Evolutionary conservation across 1,140 invertebrate species (phyloP), one percentile per base, ranked within the genome.

Genomic region (Drosophila lowei): DNA sequence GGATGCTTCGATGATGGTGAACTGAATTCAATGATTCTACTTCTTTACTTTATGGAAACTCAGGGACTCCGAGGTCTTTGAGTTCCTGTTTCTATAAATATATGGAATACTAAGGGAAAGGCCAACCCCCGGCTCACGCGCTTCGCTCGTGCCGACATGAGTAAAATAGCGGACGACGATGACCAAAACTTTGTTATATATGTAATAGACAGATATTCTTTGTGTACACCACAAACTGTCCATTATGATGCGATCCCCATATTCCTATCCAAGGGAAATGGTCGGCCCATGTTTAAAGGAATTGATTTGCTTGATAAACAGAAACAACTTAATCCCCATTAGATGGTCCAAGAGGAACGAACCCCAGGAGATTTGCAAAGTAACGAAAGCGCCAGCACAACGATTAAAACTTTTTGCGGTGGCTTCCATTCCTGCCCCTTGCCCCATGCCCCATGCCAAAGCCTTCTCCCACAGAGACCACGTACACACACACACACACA

Each of bases 371-470:
- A 48, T 23, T n/a, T 43, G 30, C n/a, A 44, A 16, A 44, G 43
- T 3, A 44, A 44, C 43, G 16, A 44, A 44, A n/a, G 16, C 16
- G 44, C 34, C 52, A 6, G 38, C 15, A 28, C 52, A 21, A 28
- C 63, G 66, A 70, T 67, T 70, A 70, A 57, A 70, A 70, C 63
- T 70, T 70, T 70, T 53, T 70, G 66, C 38, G 63, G 66, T 21
- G 9, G 46, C 25, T 34, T 38, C 23, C 16, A 47, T 25, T 64
- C 52, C 47, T 44, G 63, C 50, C 18, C 18, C 52, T 18, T 66
- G 64, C 47, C 30, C 60, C 28, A 43, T 5, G 34, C 34, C 34
- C 11, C 34, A 38, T 11, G 1, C 42, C 6, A 5, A 5, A 25
- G 23, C 23, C 23, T 25, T 25, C 23, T 6, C 23, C 23, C 23